Evolutionary conservation across 2,797 vertebrate genomes (phyloP).

Genomic region (Pagetopsis macropterus): DNA sequence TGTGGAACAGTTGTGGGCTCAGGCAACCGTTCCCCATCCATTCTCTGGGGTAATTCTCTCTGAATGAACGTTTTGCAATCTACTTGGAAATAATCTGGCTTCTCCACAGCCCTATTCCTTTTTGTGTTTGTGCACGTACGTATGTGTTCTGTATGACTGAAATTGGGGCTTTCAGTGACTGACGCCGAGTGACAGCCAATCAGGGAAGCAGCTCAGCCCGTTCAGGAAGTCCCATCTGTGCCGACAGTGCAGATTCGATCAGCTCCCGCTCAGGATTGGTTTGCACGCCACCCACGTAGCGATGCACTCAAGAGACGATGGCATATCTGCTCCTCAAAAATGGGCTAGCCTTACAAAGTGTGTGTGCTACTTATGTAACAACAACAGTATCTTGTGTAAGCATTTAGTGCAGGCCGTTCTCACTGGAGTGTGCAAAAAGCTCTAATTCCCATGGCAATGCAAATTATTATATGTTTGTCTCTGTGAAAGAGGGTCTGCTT

Average conservation of each 20-base stretch:
- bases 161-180: slow-evolving; percentile 46
- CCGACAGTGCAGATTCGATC: slow-evolving; percentile 66
- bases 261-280: slow-evolving; percentile 37
- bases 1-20: slow-evolving; percentile 59
- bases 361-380: slow-evolving; percentile 53
- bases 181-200: slow-evolving; percentile 74
- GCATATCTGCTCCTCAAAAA: slow-evolving; percentile 40
- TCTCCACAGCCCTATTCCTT: slow-evolving; percentile 47
- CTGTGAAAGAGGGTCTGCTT: slow-evolving; percentile 25
- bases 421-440: slow-evolving; percentile 40
- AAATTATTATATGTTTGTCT: slow-evolving; percentile 48
- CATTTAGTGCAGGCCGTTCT: slow-evolving; percentile 23
- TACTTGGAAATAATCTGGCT: slow-evolving; percentile 65
- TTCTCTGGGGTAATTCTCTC: slow-evolving; percentile 62
- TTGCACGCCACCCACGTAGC: slow-evolving; percentile 52
- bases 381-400: slow-evolving; percentile 41
- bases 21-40: slow-evolving; percentile 53
- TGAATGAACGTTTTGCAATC: slow-evolving; percentile 69
- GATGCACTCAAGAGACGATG: slow-evolving; percentile 29
- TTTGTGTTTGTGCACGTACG: slow-evolving; percentile 31
- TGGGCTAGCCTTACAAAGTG: slow-evolving; percentile 28
- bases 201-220: slow-evolving; percentile 59
- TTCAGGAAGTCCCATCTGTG: slow-evolving; percentile 69
- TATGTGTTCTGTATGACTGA: slow-evolving; percentile 58
- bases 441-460: slow-evolving; percentile 37